Evolutionary conservation across 2,888 invertebrate genomes (phyloP).

Genomic region (Leptodirus hochenwartii): DNA sequence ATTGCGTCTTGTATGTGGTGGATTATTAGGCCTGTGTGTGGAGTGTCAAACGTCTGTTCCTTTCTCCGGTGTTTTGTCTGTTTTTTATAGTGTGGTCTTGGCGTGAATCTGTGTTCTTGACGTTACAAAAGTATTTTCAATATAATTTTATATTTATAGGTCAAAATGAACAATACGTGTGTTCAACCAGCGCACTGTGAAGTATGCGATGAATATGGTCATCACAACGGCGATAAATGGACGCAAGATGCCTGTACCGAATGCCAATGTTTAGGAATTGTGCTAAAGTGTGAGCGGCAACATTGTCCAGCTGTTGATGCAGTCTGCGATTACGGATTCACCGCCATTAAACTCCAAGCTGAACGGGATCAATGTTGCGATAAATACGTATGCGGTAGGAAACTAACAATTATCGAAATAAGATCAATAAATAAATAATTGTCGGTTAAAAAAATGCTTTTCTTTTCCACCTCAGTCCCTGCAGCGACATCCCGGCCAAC

Average conservation of each 20-base stretch:
- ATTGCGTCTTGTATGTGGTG: too few species aligned
- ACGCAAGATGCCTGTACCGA: conserved; percentile 50
- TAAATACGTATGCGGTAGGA: conserved; percentile 45
- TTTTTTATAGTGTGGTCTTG: too few species aligned
- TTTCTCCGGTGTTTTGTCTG: too few species aligned
- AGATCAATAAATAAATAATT: not conserved
- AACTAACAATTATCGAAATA: too few species aligned
- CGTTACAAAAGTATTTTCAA: conserved; percentile 4
- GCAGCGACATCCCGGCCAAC: conserved; percentile 29
- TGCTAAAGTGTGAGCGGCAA: conserved; percentile 43
- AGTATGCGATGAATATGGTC: conserved; percentile 57
- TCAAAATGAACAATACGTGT: conserved; percentile 53
- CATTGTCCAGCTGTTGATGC: conserved; percentile 35
- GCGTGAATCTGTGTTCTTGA: too few species aligned
- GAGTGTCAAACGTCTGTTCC: too few species aligned
- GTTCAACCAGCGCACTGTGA: conserved; percentile 45
- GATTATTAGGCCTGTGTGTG: too few species aligned
- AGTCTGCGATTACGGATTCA: conserved; percentile 41
- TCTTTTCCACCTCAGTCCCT: conserved; percentile 27
- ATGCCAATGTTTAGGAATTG: conserved; percentile 46
- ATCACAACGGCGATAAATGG: conserved; percentile 50
- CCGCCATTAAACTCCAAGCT: conserved; percentile 32
- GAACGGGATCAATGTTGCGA: conserved; percentile 48
- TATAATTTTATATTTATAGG: conserved; percentile 23
- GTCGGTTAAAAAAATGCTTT: not conserved